Conservation (phyloP, 2,797 vertebrate species). For the Odontamblyopus lacepedii region DNA sequence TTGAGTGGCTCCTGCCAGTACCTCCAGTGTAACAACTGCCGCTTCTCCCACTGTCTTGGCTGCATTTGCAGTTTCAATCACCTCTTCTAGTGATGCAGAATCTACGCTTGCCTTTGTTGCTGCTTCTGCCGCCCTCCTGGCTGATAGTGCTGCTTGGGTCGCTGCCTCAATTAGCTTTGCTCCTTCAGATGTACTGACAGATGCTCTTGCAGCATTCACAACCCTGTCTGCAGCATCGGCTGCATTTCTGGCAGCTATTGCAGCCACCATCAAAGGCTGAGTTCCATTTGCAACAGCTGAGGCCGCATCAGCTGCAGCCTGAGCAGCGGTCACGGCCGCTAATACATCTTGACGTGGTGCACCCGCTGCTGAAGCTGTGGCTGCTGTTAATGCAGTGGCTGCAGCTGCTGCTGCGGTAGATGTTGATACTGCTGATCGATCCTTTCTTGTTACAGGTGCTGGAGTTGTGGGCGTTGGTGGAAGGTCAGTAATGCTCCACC, state of each 20-base stretch:
- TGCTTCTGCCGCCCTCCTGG: slow-evolving; percentile 9
- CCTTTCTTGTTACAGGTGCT: neutral
- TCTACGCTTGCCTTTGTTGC: slow-evolving; percentile 16
- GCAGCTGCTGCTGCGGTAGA: slow-evolving; percentile 18
- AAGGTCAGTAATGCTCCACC: neutral
- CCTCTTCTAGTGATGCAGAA: slow-evolving; percentile 1
- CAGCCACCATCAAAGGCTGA: accelerated
- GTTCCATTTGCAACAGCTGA: neutral
- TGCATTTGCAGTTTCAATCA: neutral
- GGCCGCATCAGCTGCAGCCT: slow-evolving; percentile 10
- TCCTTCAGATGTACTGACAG: neutral
- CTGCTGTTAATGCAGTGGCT: neutral
- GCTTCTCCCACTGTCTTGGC: slow-evolving; percentile 2
- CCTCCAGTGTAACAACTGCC: neutral
- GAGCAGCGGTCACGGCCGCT: neutral
- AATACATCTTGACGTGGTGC: neutral
- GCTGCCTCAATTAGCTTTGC: slow-evolving; percentile 1
- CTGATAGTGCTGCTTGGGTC: neutral
- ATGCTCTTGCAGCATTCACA: neutral
- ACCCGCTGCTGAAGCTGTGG: slow-evolving; percentile 3
- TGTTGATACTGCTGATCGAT: neutral
- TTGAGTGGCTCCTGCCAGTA: neutral
- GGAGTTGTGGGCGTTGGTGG: neutral
- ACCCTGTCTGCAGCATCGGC: slow-evolving; percentile 17
- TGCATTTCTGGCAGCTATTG: neutral